Conservation (phyloP, 2,113 vertebrate genomes). For the Rhinolophus ferrumequinum region DNA sequence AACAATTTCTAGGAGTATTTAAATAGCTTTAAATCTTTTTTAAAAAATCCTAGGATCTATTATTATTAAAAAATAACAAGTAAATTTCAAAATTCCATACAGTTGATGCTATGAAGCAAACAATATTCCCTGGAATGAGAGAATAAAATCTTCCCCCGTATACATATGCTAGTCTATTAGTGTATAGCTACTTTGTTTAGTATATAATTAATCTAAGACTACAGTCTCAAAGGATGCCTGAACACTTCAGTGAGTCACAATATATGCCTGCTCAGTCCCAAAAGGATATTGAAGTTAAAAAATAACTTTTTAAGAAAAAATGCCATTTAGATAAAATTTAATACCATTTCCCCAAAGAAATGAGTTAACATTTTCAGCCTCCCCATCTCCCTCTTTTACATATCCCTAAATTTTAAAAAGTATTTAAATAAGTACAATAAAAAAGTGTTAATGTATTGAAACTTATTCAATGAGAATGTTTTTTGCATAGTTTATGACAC, state of each 20-base stretch:
- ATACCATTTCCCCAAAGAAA: background rate
- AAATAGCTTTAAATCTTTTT: conserved; percentile 14
- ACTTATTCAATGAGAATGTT: background rate
- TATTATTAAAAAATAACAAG: conserved; percentile 17
- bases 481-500: conserved; percentile 47
- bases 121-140: background rate
- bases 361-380: conserved; percentile 32
- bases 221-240: background rate
- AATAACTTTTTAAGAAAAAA: conserved; percentile 36
- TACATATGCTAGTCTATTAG: background rate
- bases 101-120: conserved; percentile 44
- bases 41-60: background rate
- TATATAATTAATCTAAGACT: background rate
- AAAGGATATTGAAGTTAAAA: conserved; percentile 55
- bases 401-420: background rate
- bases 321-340: conserved; percentile 35
- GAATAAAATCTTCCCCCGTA: background rate
- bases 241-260: background rate
- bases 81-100: conserved; percentile 43
- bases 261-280: background rate
- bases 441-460: conserved; percentile 35
- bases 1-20: conserved; percentile 45
- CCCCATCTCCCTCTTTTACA: background rate
- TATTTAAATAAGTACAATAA: background rate
- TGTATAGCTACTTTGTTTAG: background rate